These are phyloP conservation scores for Xerus rutilus DNA, from an alignment of 2,797 vertebrate genomes.

Conservation along the genomic window DNA sequence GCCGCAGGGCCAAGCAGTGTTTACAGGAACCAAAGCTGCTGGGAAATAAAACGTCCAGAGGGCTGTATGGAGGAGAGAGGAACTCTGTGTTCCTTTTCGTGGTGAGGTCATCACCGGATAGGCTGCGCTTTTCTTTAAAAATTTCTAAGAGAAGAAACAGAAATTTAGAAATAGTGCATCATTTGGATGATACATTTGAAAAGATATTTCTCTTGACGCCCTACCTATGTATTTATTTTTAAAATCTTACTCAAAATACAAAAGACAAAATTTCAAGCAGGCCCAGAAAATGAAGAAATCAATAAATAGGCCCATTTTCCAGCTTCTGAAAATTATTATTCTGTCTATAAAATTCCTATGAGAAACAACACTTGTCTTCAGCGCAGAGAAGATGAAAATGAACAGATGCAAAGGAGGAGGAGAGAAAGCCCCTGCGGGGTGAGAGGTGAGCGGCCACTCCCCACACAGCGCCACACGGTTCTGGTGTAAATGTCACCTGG, in stretches of 20 bases:
- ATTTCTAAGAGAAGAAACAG: not conserved
- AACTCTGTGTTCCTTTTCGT: not conserved
- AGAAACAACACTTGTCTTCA: conserved; percentile 71
- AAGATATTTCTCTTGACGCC: not conserved
- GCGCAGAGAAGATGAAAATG: conserved; percentile 77
- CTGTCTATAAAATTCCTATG: not conserved
- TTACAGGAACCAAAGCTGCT: not conserved
- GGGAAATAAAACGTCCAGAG: not conserved
- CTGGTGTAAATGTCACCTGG: conserved; percentile 56
- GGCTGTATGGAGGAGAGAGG: not conserved
- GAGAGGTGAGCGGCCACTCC: conserved; percentile 58
- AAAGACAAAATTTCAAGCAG: not conserved
- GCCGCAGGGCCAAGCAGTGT: not conserved
- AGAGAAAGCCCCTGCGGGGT: conserved; percentile 80
- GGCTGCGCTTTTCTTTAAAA: not conserved
- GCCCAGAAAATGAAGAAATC: conserved; percentile 34
- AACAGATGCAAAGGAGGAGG: conserved; percentile 77
- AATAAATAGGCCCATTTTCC: not conserved
- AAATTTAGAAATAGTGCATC: not conserved
- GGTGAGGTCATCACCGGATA: not conserved
- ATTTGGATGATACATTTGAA: not conserved
- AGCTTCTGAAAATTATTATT: not conserved
- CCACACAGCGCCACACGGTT: conserved; percentile 56
- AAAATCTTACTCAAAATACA: not conserved
- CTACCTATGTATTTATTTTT: not conserved